Conservation (phyloP, 2,113 vertebrate genomes). For the Atherinomorus stipes region DNA sequence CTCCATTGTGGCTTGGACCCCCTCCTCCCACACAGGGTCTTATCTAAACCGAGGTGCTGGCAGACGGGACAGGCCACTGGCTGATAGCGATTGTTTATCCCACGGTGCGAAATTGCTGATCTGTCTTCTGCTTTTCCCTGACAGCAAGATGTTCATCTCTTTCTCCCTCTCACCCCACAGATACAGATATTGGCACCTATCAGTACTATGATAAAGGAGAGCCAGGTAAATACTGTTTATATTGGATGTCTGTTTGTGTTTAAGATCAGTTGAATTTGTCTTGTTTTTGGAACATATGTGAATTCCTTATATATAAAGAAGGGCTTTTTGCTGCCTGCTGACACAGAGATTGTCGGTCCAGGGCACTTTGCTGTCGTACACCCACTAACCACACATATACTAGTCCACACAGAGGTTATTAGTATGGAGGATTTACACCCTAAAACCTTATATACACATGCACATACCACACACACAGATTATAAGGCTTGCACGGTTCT, state of each 20-base stretch:
- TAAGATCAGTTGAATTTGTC: slow-evolving; percentile 75
- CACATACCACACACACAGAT: slow-evolving; percentile 51
- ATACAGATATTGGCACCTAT: slow-evolving; percentile 93
- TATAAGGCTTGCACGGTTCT: slow-evolving; percentile 60
- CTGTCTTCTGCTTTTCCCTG: slow-evolving; percentile 78
- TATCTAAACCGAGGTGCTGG: slow-evolving; percentile 76
- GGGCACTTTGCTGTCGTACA: slow-evolving; percentile 38
- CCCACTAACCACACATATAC: slow-evolving; percentile 49
- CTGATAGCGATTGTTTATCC: slow-evolving; percentile 83
- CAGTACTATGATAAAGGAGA: slow-evolving; percentile 93
- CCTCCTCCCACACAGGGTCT: slow-evolving; percentile 59
- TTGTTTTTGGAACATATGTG: slow-evolving; percentile 68
- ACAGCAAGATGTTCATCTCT: slow-evolving; percentile 76
- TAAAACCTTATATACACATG: slow-evolving; percentile 71
- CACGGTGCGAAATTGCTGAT: slow-evolving; percentile 80
- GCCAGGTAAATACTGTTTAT: slow-evolving; percentile 87
- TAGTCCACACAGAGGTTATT: slow-evolving; percentile 64
- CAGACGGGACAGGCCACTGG: slow-evolving; percentile 79
- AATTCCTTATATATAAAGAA: slow-evolving; percentile 65
- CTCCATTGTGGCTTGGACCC: slow-evolving; percentile 39
- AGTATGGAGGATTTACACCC: slow-evolving; percentile 67
- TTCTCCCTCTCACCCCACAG: slow-evolving; percentile 79
- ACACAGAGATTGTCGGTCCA: slow-evolving; percentile 48
- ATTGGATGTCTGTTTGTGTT: slow-evolving; percentile 75
- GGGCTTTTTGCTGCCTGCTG: slow-evolving; percentile 47